Evolutionary conservation across 1,140 invertebrate genomes (phyloP), one percentile per base, ranked within the genome.

Genomic region (Globodera rostochiensis): DNA sequence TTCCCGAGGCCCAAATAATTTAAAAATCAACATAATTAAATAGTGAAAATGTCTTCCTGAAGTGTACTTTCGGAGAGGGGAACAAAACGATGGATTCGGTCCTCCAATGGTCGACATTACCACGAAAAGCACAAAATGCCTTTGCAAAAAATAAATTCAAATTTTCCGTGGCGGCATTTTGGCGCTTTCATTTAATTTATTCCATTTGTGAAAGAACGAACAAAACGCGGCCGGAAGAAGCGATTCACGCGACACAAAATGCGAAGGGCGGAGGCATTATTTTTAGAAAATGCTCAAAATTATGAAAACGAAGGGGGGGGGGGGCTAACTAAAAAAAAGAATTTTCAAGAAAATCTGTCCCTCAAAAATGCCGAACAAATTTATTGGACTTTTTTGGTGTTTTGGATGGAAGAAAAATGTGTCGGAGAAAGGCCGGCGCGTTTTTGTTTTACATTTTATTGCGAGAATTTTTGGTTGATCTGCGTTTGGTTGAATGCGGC

Each of bases 181-280:
- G 4, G 53, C 53, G 53, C 57, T 19, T 64, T 64, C 5, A 64
- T 64, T 9, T 53, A 13, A 3, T 19, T 19, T 64, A 19, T 64
- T 64, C 50, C 50, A 64, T 64, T 64, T 64, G 57, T 64, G 57
- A 64, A 64, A 64, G 57, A 64, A 64, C 57, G 57, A 15, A 64
- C 57, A 64, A 64, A 64, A 64, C 57, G 57, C 57, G 57, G 57
- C 57, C 57, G 57, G 57, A 64, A 64, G 57, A 53, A 53, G 11
- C 57, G 15, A 64, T 64, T 64, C 57, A 6, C 57, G 57, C 11
- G 57, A 64, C 57, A 64, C 57, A 64, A 64, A 60, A 60, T 19
- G 57, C 50, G 1, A 53, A 9, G 7, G 15, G 57, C 4, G 19
- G 11, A n/a, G 19, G 19, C 57, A 64, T 15, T 13, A 64, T 36